Conservation (phyloP, 2,797 vertebrate species). For the Antrozous pallidus region DNA sequence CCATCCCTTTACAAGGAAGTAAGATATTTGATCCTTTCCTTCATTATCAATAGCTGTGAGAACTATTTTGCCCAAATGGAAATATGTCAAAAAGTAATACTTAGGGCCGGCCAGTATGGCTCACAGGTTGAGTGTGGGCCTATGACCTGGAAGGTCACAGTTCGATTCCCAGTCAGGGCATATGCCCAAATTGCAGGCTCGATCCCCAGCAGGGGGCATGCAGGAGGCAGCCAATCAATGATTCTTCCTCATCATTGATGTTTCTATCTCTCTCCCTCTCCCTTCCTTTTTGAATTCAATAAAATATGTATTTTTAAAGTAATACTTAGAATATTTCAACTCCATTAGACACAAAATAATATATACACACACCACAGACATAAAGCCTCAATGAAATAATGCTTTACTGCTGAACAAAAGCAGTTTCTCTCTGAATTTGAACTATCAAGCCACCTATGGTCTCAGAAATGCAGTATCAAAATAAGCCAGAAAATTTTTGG, state of each 20-base stretch:
- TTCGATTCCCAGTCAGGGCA: too few relatives aligned
- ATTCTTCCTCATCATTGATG: too few relatives aligned
- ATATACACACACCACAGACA: neutral
- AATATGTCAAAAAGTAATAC: neutral
- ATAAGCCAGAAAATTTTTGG: neutral
- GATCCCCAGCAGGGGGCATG: too few relatives aligned
- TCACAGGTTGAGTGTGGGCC: too few relatives aligned
- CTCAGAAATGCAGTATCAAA: constrained; percentile 12
- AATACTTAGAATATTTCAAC: constrained; percentile 1
- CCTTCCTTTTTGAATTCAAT: too few relatives aligned
- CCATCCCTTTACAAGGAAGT: neutral
- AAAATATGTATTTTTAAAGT: neutral
- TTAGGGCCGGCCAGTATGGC: neutral
- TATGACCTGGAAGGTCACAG: too few relatives aligned
- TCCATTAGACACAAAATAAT: neutral
- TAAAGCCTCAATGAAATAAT: neutral
- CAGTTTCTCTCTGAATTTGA: neutral
- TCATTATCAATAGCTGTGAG: neutral
- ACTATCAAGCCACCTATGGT: neutral
- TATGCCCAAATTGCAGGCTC: too few relatives aligned
- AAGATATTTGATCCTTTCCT: neutral
- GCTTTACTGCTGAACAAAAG: neutral
- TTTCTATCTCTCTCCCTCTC: too few relatives aligned
- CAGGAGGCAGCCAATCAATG: too few relatives aligned
- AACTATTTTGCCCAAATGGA: neutral